Percentiles rank a stretch among this genome's conserved stretches.
Conservation (phyloP, 2,888 invertebrate genomes). For the Rhamnusium bicolor region DNA sequence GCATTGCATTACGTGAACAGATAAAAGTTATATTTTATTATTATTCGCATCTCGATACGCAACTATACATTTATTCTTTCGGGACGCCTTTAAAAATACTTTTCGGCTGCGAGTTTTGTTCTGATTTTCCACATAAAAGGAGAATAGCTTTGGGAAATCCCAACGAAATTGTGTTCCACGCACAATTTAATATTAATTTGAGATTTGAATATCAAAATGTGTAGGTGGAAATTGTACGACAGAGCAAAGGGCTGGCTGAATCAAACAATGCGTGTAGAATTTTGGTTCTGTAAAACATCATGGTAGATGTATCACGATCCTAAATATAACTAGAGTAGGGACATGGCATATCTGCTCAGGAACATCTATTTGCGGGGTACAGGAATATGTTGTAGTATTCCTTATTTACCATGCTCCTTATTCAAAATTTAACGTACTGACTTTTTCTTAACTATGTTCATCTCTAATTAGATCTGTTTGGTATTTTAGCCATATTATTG, state of each 20-base stretch:
- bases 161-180: slow-evolving; percentile 22
- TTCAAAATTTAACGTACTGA: too few relatives aligned
- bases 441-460: too few relatives aligned
- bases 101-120: slow-evolving; percentile 20
- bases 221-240: slow-evolving; percentile 23
- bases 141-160: slow-evolving; percentile 26
- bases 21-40: slow-evolving; percentile 63
- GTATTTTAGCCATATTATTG: too few relatives aligned
- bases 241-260: background rate
- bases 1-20: slow-evolving; percentile 56
- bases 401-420: too few relatives aligned
- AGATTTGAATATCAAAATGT: slow-evolving; percentile 24
- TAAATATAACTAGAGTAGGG: background rate
- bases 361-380: too few relatives aligned
- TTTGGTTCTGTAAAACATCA: slow-evolving; percentile 1
- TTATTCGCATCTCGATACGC: slow-evolving; percentile 56
- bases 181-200: slow-evolving; percentile 32
- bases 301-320: background rate
- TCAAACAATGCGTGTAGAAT: slow-evolving; percentile 21
- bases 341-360: background rate
- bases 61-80: slow-evolving; percentile 31
- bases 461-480: too few relatives aligned
- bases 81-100: slow-evolving; percentile 8
- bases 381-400: too few relatives aligned
- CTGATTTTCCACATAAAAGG: slow-evolving; percentile 29